Evolutionary conservation across 2,113 vertebrate genomes (phyloP).

Genomic region (Haemorhous mexicanus): DNA sequence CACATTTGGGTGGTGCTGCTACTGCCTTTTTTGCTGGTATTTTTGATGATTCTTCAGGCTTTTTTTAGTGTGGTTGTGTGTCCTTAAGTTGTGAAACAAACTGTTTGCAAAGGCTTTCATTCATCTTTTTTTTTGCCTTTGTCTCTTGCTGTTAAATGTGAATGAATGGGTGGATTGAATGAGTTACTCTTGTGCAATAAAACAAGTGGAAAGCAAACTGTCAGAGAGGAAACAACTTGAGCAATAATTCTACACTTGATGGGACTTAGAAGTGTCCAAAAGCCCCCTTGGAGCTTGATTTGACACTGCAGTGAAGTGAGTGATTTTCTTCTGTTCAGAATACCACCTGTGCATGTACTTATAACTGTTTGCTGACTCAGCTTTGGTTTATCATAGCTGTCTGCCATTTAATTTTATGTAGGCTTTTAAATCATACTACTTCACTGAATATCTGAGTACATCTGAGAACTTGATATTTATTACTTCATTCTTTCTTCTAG

Average conservation of each 20-base stretch:
- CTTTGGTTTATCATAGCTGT: background rate
- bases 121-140: background rate
- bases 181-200: background rate
- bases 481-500: background rate
- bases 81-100: background rate
- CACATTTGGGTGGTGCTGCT: background rate
- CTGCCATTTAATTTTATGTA: background rate
- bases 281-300: background rate
- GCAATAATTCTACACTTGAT: background rate
- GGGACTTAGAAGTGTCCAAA: background rate
- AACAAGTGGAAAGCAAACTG: background rate
- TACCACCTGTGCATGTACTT: background rate
- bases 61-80: background rate
- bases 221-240: background rate
- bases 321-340: background rate
- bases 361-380: background rate
- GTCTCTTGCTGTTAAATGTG: background rate
- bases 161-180: background rate
- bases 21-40: background rate
- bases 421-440: background rate
- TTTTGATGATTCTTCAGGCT: background rate
- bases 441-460: background rate
- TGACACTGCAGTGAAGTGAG: background rate
- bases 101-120: background rate
- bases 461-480: background rate